Conservation (phyloP, 2,888 invertebrate species). For the Acleris holmiana region DNA sequence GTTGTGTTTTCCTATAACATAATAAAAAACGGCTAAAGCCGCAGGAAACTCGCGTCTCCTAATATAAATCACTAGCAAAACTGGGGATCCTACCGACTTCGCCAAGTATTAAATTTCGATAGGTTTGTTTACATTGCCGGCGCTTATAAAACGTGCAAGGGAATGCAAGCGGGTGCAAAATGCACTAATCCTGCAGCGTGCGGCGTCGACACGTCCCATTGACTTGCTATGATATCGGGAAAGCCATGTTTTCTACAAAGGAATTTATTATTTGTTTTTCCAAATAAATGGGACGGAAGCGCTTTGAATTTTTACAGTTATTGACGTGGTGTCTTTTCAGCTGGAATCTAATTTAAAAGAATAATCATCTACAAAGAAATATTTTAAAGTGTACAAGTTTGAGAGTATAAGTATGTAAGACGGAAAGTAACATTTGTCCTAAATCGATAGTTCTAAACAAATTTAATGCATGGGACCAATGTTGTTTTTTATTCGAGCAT, state of each 20-base stretch:
- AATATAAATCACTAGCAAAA: neutral
- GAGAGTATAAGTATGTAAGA: no score
- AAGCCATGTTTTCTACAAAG: constrained; percentile 12
- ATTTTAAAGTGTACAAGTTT: no score
- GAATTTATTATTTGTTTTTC: constrained; percentile 14
- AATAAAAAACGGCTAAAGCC: no score
- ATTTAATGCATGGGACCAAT: no score
- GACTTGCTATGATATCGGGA: constrained; percentile 10
- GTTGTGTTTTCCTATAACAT: no score
- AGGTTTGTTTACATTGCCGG: constrained; percentile 21
- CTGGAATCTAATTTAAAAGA: neutral
- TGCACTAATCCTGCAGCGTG: constrained; percentile 17
- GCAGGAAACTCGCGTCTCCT: neutral
- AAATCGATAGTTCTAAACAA: no score
- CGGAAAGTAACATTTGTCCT: no score
- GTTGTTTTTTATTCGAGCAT: no score
- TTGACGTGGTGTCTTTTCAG: neutral
- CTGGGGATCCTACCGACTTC: constrained; percentile 4
- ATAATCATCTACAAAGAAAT: neutral
- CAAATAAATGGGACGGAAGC: neutral
- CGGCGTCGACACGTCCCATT: constrained; percentile 13
- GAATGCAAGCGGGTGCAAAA: constrained; percentile 16
- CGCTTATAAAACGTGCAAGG: constrained; percentile 27
- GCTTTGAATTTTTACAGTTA: neutral
- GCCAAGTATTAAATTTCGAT: constrained; percentile 29